Percentiles rank a stretch among this genome's conserved stretches.
Conservation (phyloP, 2,113 vertebrate genomes). For the Bubalus kerabau region DNA sequence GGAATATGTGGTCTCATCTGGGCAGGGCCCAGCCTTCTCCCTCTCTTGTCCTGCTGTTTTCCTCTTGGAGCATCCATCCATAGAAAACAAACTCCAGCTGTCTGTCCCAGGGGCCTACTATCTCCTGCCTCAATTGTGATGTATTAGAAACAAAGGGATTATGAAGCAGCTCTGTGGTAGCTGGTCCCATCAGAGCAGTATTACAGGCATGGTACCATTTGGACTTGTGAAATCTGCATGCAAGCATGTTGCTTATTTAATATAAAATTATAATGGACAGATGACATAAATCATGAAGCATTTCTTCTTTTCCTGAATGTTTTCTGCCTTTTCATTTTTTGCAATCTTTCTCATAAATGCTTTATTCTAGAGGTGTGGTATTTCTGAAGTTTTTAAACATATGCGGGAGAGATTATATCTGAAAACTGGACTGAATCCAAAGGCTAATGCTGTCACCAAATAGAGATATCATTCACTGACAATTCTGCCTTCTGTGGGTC, state of each 20-base stretch:
- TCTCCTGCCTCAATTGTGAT: neutral
- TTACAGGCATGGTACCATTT: neutral
- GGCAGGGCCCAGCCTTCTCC: neutral
- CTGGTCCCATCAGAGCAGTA: neutral
- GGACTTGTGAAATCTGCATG: neutral
- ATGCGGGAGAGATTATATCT: neutral
- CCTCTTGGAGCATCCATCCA: neutral
- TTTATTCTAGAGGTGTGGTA: neutral
- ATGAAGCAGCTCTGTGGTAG: neutral
- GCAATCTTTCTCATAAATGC: neutral
- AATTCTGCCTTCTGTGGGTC: neutral
- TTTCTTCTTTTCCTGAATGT: neutral
- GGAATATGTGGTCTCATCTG: neutral
- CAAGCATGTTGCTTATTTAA: neutral
- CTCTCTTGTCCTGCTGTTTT: neutral
- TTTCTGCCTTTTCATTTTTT: neutral
- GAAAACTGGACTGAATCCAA: neutral
- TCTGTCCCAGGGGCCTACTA: neutral
- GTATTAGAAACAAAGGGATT: neutral
- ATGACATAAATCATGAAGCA: neutral
- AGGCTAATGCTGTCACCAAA: neutral
- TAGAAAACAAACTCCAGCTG: neutral
- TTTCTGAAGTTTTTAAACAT: slow-evolving; percentile 1
- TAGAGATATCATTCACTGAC: neutral
- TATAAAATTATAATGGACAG: neutral